phyloP scores from a whole-genome alignment of 2,888 invertebrate species.

The Tetragonula carbonaria region DNA sequence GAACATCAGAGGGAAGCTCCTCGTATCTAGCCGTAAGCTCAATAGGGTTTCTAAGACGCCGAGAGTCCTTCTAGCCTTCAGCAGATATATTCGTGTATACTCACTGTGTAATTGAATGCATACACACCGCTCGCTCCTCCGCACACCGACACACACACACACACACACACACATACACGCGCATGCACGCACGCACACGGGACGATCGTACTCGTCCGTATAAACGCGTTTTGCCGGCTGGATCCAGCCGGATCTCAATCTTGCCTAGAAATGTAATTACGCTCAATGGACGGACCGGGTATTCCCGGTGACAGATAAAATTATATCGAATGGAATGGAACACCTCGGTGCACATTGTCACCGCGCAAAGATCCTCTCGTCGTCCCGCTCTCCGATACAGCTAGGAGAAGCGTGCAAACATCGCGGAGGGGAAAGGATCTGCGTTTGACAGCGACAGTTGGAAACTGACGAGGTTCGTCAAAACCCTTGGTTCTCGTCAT shows the following conservation, averaged over 20 bases:
- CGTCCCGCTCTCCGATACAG: not conserved
- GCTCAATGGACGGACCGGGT: slow-evolving; percentile 54
- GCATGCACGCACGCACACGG: not conserved
- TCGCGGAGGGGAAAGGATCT: not conserved
- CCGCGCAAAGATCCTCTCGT: not conserved
- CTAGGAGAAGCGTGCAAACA: not conserved
- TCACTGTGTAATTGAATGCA: slow-evolving; percentile 79
- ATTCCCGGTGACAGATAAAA: slow-evolving; percentile 49
- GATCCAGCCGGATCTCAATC: slow-evolving; percentile 58
- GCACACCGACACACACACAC: slow-evolving; percentile 36
- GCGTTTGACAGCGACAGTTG: no score
- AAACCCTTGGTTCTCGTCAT: no score
- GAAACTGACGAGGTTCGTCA: not conserved
- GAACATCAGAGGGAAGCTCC: slow-evolving; percentile 57
- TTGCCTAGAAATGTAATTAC: slow-evolving; percentile 64
- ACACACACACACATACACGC: no score
- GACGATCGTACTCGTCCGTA: slow-evolving; percentile 48
- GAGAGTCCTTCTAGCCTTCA: slow-evolving; percentile 61
- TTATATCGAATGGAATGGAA: slow-evolving; percentile 46
- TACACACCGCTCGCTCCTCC: slow-evolving; percentile 61
- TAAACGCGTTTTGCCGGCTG: slow-evolving; percentile 51
- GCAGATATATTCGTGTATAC: slow-evolving; percentile 71
- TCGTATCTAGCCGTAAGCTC: slow-evolving; percentile 71
- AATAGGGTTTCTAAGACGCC: slow-evolving; percentile 71
- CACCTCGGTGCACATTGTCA: slow-evolving; percentile 28